Conservation (phyloP, 2,888 invertebrate species). For the Plebejus argus region DNA sequence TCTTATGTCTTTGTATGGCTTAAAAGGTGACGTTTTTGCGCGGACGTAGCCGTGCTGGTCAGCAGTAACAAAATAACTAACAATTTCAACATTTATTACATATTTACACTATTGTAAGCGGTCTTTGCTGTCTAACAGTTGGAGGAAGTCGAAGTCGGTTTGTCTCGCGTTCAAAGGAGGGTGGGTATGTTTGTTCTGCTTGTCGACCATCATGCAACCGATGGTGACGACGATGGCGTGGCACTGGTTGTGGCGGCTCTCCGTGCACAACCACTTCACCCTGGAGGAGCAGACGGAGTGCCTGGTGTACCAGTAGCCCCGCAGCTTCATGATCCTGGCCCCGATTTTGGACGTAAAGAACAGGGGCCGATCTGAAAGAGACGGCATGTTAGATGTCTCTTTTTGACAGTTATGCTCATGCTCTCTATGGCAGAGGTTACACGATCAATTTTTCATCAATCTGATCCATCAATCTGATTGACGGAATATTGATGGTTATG, state of each 20-base stretch:
- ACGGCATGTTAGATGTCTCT: conserved; percentile 26
- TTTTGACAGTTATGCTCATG: neutral
- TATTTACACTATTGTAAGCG: conserved; percentile 37
- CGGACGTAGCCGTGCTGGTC: too few species aligned
- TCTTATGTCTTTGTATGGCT: too few species aligned
- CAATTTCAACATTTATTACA: conserved; percentile 39
- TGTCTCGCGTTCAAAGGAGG: conserved; percentile 49
- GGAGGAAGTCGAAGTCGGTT: conserved; percentile 45
- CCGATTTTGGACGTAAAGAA: conserved; percentile 69
- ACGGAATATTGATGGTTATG: too few species aligned
- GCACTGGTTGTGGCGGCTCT: conserved; percentile 62
- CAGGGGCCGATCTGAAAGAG: conserved; percentile 60
- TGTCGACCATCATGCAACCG: conserved; percentile 63
- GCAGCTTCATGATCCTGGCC: conserved; percentile 66
- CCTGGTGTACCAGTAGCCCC: conserved; percentile 68
- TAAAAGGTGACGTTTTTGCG: too few species aligned
- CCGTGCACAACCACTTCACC: conserved; percentile 70
- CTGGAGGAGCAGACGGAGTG: conserved; percentile 73
- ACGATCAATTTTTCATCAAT: too few species aligned
- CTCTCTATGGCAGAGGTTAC: too few species aligned
- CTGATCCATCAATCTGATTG: too few species aligned
- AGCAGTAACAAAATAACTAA: neutral
- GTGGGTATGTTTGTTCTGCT: conserved; percentile 67
- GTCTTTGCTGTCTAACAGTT: conserved; percentile 46
- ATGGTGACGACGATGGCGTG: conserved; percentile 71